Evolutionary conservation across 2,113 vertebrate species (phyloP).

Genomic region (Embiotoca jacksoni): DNA sequence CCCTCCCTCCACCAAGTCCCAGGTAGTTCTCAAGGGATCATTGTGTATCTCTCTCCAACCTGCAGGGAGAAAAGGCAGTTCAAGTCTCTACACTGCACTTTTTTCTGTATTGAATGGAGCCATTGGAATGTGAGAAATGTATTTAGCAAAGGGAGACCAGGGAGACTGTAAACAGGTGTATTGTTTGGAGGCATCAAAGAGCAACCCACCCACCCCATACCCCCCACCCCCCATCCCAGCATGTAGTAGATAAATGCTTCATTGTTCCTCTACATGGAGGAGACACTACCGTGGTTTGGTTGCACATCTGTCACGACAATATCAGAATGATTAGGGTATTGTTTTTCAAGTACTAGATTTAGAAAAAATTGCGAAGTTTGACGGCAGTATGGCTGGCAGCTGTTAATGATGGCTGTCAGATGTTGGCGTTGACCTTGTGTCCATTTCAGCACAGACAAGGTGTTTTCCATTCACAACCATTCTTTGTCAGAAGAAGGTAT

Average conservation of each 20-base stretch:
- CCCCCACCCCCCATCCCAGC: conserved; percentile 38
- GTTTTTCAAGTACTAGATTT: conserved; percentile 29
- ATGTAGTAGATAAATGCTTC: conserved; percentile 70
- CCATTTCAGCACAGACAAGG: conserved; percentile 28
- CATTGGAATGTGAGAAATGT: conserved; percentile 83
- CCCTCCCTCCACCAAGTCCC: conserved; percentile 45
- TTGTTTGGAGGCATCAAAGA: conserved; percentile 76
- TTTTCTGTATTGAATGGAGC: conserved; percentile 80
- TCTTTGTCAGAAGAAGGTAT: background rate
- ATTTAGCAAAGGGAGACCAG: conserved; percentile 77
- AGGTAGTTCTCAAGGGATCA: conserved; percentile 81
- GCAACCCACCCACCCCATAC: conserved; percentile 8
- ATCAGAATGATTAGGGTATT: conserved; percentile 32
- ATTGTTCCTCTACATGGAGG: conserved; percentile 65
- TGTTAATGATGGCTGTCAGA: conserved; percentile 3
- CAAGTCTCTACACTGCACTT: conserved; percentile 78
- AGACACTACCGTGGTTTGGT: conserved; percentile 61
- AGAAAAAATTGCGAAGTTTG: background rate
- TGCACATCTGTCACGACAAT: conserved; percentile 61
- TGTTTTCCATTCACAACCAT: conserved; percentile 7
- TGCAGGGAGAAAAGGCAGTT: conserved; percentile 57
- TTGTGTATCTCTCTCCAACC: conserved; percentile 69
- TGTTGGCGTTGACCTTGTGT: conserved; percentile 6
- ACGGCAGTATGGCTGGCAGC: background rate
- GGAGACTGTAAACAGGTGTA: conserved; percentile 82